Percentiles rank a stretch among this genome's conserved stretches.
Conservation (phyloP, 2,113 vertebrate genomes). For the Gobius niger region DNA sequence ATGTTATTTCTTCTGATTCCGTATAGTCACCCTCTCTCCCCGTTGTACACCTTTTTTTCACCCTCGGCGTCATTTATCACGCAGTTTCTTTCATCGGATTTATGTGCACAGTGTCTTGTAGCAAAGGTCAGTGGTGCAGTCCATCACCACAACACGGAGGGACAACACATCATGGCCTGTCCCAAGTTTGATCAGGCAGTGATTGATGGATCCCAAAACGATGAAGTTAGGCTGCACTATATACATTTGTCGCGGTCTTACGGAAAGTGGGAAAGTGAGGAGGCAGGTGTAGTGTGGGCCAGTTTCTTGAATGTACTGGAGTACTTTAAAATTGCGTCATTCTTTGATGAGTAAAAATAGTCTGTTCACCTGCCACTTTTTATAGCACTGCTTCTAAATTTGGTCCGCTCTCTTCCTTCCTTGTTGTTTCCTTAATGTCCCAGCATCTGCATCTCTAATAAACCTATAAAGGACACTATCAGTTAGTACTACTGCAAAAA, state of each 20-base stretch:
- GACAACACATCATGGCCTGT: conserved; percentile 33
- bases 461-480: background rate
- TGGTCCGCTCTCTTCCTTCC: background rate
- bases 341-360: conserved; percentile 6
- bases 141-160: conserved; percentile 34
- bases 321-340: background rate
- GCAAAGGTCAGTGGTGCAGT: conserved; percentile 41
- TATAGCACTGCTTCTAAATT: conserved; percentile 6
- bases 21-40: background rate
- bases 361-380: conserved; percentile 7
- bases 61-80: background rate
- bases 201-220: conserved; percentile 20
- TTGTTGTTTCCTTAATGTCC: background rate
- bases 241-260: background rate
- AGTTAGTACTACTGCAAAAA: background rate
- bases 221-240: background rate
- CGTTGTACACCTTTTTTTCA: conserved; percentile 1
- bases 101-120: conserved; percentile 26
- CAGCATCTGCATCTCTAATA: background rate
- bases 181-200: conserved; percentile 23
- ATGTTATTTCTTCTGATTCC: background rate
- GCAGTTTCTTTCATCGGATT: conserved; percentile 20
- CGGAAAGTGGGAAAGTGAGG: background rate
- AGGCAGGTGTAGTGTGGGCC: background rate
- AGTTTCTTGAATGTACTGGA: background rate